Conservation (phyloP, 2,113 vertebrate genomes). For the human region GRCh38 chr2:158043001-158043500, state of each 20-base stretch:
- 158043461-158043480: neutral
- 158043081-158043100: constrained; percentile 45
- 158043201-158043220: neutral
- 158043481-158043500: neutral
- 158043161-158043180: constrained; percentile 38
- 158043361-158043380: neutral
- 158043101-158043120: constrained; percentile 57
- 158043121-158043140: constrained; percentile 3
- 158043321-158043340: neutral
- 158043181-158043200: neutral
- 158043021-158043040: constrained; percentile 28
- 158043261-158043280: neutral
- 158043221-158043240: neutral
- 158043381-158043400: neutral
- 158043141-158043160: neutral
- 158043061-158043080: constrained; percentile 25
- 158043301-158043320: neutral
- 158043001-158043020: constrained; percentile 18
- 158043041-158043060: constrained; percentile 14
- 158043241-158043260: neutral
- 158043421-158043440: neutral
- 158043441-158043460: neutral
- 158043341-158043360: neutral
- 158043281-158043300: neutral
- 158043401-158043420: neutral